A percentile compares a stretch with the other conserved stretches of the same genome.
Conservation (phyloP, 2,113 vertebrate genomes). For the Brachionichthys hirsutus region DNA sequence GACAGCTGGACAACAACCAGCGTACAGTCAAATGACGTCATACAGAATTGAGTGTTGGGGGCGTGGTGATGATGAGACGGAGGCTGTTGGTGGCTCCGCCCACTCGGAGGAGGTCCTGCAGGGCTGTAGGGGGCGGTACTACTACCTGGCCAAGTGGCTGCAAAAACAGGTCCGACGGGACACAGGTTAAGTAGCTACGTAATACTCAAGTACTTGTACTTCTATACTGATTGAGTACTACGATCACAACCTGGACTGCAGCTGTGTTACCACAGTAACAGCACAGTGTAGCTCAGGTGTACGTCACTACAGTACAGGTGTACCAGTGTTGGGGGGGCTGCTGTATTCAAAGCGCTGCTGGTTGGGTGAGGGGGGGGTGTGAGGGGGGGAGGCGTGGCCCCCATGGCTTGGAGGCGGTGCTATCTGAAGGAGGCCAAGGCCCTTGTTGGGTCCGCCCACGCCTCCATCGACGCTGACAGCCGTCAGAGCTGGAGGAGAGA, state of each 20-base stretch:
- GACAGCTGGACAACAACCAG: background rate
- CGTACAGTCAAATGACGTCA: conserved; percentile 33
- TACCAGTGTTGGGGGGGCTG: conserved; percentile 59
- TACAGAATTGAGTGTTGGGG: conserved; percentile 76
- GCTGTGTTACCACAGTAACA: too few relatives aligned
- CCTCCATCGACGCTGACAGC: background rate
- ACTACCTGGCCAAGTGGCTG: conserved; percentile 76
- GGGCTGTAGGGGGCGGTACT: conserved; percentile 69
- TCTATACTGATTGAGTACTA: too few relatives aligned
- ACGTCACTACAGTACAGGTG: too few relatives aligned
- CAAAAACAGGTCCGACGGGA: conserved; percentile 6
- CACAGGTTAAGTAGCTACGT: background rate
- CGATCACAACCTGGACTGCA: too few relatives aligned
- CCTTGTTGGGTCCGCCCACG: conserved; percentile 9
- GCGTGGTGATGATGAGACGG: conserved; percentile 66
- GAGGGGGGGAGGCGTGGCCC: conserved; percentile 46
- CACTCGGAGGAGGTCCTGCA: conserved; percentile 69
- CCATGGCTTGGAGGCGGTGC: conserved; percentile 45
- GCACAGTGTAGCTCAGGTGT: too few relatives aligned
- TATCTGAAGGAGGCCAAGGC: conserved; percentile 68
- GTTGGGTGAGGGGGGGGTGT: conserved; percentile 30
- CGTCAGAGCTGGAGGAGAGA: conserved; percentile 61
- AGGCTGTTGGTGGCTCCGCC: conserved; percentile 72
- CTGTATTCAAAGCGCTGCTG: conserved; percentile 58
- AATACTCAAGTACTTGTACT: too few relatives aligned